Conservation (phyloP, 2,113 vertebrate species). For the Bothrops jararaca region DNA sequence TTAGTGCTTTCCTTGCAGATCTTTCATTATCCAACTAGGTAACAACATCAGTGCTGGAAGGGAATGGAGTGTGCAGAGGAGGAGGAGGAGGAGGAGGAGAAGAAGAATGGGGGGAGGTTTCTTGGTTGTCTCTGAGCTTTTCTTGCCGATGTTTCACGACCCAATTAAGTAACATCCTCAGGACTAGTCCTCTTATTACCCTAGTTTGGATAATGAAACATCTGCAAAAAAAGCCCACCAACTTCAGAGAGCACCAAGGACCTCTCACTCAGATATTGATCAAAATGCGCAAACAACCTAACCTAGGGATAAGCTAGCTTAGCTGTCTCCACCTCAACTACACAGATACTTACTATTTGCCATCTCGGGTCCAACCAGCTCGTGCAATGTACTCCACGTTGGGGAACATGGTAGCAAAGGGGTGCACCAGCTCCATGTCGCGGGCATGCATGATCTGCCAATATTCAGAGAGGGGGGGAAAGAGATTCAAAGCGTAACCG, state of each 20-base stretch:
- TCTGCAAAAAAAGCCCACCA: not conserved
- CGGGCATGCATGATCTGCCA: constrained; percentile 80
- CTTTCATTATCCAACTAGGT: no score
- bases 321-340: rapidly evolving
- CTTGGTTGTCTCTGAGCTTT: not conserved
- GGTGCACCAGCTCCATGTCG: constrained; percentile 88
- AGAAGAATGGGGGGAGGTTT: no score
- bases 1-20: no score
- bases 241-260: not conserved
- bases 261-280: not conserved
- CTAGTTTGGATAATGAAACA: not conserved
- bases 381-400: constrained; percentile 90
- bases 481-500: not conserved
- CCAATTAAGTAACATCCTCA: not conserved
- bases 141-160: not conserved
- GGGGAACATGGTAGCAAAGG: constrained; percentile 84
- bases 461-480: not conserved
- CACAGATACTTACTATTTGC: constrained; percentile 80
- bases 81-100: not conserved
- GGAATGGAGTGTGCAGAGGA: no score
- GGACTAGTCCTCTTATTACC: not conserved
- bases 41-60: no score
- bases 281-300: not conserved
- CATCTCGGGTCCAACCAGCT: constrained; percentile 92
- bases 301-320: not conserved